Percentiles rank a stretch among this genome's conserved stretches.
Evolutionary conservation across 2,113 vertebrate genomes (phyloP).

Genomic region (Eulacestoma nigropectus): DNA sequence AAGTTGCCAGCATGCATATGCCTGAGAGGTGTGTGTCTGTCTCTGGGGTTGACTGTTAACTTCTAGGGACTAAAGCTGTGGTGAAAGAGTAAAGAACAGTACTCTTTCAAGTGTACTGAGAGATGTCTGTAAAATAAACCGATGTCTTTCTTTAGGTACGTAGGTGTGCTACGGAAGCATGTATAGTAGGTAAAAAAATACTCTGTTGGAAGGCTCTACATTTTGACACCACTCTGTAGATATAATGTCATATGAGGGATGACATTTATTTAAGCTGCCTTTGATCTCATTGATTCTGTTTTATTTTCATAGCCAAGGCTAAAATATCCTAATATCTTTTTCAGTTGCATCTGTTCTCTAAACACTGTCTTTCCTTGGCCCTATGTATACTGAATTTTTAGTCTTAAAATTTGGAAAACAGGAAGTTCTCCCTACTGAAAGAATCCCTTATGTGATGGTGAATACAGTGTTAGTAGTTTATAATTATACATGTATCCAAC

Average conservation of each 20-base stretch:
- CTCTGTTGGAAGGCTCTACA: not conserved
- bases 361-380: not conserved
- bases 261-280: not conserved
- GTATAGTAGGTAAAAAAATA: not conserved
- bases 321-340: not conserved
- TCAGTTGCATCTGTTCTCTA: not conserved
- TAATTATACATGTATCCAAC: not conserved
- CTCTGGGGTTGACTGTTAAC: not conserved
- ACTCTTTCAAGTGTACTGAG: not conserved
- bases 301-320: not conserved
- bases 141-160: not conserved
- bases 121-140: not conserved
- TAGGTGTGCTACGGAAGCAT: not conserved
- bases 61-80: not conserved
- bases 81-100: not conserved
- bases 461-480: not conserved
- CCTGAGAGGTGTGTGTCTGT: not conserved
- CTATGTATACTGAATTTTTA: not conserved
- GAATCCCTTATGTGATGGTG: not conserved
- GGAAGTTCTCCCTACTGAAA: not conserved
- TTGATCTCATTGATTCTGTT: not conserved
- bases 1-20: not conserved
- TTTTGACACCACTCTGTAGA: not conserved
- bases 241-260: not conserved
- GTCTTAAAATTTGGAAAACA: not conserved